Evolutionary conservation across 2,888 invertebrate genomes (phyloP), one percentile per base, ranked within the genome.

Genomic region (Harpalus rufipes): DNA sequence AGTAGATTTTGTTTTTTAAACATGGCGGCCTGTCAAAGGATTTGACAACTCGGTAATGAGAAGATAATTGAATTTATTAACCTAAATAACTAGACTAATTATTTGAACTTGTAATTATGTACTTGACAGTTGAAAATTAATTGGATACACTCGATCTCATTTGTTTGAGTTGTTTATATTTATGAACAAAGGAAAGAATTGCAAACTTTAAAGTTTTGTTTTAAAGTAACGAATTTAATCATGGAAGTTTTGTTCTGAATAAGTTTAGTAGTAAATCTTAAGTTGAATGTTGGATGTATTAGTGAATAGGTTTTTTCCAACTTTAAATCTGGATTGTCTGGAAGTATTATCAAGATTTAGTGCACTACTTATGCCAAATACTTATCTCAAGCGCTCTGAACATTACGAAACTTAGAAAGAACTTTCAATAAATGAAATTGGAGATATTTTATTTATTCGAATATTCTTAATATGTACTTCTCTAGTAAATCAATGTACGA

Each of bases 11-110:
- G 25, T 63, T 63, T 68, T 68, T 68, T 51, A n/a, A 68, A 68
- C 25, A 68, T 68, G 32, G 68, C 14, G 10, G 68, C 68, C 39
- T 68, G 68, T 39, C 68, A 39, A 14, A 68, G 1, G n/a, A 39
- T 10, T 32, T 68, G 39, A 68, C 39, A 32, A 39, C 32, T 14
- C 12, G 2, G 63, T 81, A 63, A 81, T 81, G 80, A 41, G 21
- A 14, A 76, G 80, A 8, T 68, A 81, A 81, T 81, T 81, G 51
- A 81, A 81, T 81, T 81, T 65, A 63, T 81, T 81, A 81, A 81
- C 81, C 81, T 65, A 81, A 65, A 81, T 81, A 63, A 18, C 51
- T 78, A 58, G 21, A 78, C n/a, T 63, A 63, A 25, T 63, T 63
- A 63, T 63, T 63, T 63, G 63, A 63, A 68, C 39, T 68, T 68